Percentiles rank a stretch among this genome's conserved stretches.
Conservation (phyloP, 1,140 invertebrate species). For the Littorina saxatilis region DNA sequence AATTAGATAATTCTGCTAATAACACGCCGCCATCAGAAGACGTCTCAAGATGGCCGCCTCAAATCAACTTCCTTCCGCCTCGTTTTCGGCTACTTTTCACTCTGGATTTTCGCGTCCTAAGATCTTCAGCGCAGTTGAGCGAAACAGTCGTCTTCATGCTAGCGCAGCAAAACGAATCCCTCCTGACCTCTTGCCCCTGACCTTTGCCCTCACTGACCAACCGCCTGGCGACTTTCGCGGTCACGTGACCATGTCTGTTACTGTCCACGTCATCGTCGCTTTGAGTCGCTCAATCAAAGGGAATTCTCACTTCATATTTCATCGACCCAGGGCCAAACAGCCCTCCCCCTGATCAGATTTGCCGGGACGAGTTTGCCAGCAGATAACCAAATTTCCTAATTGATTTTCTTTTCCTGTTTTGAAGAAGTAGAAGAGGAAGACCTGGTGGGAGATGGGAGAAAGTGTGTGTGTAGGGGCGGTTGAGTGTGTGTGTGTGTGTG, state of each 20-base stretch:
- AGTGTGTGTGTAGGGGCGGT: not conserved
- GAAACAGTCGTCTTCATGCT: no score
- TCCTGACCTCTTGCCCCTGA: no score
- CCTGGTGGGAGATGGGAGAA: not conserved
- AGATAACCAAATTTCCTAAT: slow-evolving; percentile 35
- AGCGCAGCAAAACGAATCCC: no score
- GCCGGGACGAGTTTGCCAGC: slow-evolving; percentile 25
- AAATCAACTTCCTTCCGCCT: no score
- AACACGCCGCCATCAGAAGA: no score
- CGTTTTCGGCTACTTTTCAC: no score
- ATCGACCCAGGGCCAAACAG: slow-evolving; percentile 3
- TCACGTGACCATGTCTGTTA: slow-evolving; percentile 4
- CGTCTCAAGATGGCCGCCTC: no score
- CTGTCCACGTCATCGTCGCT: slow-evolving; percentile 11
- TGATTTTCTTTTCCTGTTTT: slow-evolving; percentile 19
- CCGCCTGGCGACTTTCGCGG: not conserved
- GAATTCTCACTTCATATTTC: slow-evolving; percentile 39
- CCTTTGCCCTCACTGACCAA: no score
- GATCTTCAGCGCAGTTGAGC: no score
- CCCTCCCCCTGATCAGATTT: slow-evolving; percentile 28
- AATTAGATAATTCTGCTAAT: no score
- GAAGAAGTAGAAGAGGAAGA: not conserved
- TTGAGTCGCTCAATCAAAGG: slow-evolving; percentile 30
- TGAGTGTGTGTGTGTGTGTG: not conserved
- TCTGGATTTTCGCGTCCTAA: no score